phyloP scores from a whole-genome alignment of 2,113 vertebrate genomes.

The Zapornia atra region DNA sequence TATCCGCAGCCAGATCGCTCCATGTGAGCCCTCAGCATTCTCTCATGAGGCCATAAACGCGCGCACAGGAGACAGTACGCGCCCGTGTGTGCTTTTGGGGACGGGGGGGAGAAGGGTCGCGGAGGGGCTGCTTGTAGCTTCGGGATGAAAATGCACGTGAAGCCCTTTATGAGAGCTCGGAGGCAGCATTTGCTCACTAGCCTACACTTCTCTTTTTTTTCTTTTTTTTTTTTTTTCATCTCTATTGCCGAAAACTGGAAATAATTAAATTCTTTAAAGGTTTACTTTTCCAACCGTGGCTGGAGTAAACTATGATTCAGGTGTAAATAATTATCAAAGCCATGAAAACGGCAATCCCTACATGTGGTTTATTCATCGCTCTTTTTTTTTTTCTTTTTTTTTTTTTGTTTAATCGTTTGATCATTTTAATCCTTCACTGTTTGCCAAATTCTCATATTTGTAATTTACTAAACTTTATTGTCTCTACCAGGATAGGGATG shows the following conservation, averaged over 20 bases:
- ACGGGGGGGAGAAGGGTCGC: too few species aligned
- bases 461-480: slow-evolving; percentile 39
- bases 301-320: slow-evolving; percentile 46
- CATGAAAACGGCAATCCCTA: slow-evolving; percentile 38
- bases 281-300: slow-evolving; percentile 34
- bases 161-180: not conserved
- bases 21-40: not conserved
- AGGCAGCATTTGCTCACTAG: not conserved
- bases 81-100: not conserved
- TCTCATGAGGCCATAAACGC: not conserved
- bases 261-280: slow-evolving; percentile 57
- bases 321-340: slow-evolving; percentile 60
- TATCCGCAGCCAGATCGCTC: not conserved
- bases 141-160: not conserved
- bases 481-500: not conserved
- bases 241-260: slow-evolving; percentile 36
- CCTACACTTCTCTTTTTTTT: not conserved
- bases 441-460: slow-evolving; percentile 47
- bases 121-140: not conserved
- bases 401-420: not conserved
- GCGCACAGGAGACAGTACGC: not conserved
- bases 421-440: slow-evolving; percentile 14
- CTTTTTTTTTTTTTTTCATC: not conserved
- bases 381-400: too few species aligned
- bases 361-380: slow-evolving; percentile 4